A percentile compares a stretch with the other conserved stretches of the same genome.
phyloP scores from a whole-genome alignment of 2,113 vertebrate genomes.

The Otis tarda region DNA sequence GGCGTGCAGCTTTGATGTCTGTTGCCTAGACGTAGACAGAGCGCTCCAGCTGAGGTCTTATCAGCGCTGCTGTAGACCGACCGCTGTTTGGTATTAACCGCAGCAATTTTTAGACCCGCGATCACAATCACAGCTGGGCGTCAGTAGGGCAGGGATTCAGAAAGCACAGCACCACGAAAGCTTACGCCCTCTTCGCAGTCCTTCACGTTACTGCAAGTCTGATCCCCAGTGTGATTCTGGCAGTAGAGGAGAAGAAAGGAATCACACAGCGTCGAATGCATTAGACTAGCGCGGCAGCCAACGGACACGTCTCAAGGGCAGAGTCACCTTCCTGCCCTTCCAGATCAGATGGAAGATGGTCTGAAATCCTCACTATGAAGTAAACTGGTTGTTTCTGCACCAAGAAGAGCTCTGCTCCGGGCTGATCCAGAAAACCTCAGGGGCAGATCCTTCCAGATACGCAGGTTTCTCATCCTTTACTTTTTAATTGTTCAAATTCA shows the following conservation, averaged over 20 bases:
- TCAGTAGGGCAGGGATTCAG: not conserved
- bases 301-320: rapidly evolving
- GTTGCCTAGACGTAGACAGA: not conserved
- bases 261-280: not conserved
- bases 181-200: not conserved
- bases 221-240: not conserved
- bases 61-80: not conserved
- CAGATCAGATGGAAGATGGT: not conserved
- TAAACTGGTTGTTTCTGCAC: not conserved
- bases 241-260: not conserved
- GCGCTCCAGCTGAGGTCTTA: not conserved
- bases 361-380: not conserved
- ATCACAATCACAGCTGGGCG: not conserved
- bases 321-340: not conserved
- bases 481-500: not conserved
- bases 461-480: not conserved
- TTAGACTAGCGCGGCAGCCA: not conserved
- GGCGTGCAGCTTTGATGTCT: not conserved
- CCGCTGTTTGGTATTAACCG: rapidly evolving
- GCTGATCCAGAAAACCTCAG: not conserved
- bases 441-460: not conserved
- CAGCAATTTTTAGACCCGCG: not conserved
- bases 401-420: not conserved
- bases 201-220: not conserved
- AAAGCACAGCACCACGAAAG: rapidly evolving